Base-by-base conservation (phyloP, 2,888 invertebrate genomes). In the Lepidocyrtoides sp. region DNA sequence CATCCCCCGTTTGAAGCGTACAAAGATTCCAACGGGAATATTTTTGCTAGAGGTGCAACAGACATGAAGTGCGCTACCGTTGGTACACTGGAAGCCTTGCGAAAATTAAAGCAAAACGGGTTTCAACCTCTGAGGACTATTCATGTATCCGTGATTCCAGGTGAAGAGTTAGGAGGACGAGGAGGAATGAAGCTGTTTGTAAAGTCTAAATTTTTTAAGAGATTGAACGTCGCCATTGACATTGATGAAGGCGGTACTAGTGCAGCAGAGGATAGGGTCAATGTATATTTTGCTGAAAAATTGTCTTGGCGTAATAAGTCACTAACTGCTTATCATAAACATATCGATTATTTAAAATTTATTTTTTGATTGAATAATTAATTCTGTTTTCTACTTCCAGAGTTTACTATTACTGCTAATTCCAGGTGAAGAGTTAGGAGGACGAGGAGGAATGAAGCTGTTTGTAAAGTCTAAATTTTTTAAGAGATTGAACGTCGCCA, bases 1-100 rank as follows among this genome's bases (percentile, higher is more conserved):
- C 96, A 98, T 95, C 97, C 97, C 26, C 99, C 99, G 5, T 99
- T 99, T 95, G 97, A 96, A 93, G 99, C 97, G 0, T 96, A 97
- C 91, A 97, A 98, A 94, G 98, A 98, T 94, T 96, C 97, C 0
- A 96, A 97, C 89, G 99, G 98, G 0, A 97, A 98, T 94, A 98
- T 98, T 93, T 98, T 96, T 95, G 98, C 97, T 0, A 96, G 98
- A 75, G 98, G 98, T n/a, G 96, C 98, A 0, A 12, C 8, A 95
- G 98, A 98, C 94, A 98, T 98, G 98, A 98, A 97, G 95, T 97
- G 97, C 95, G 97, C 97, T 75, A 97, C 97, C 12, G 97, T 97
- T 69, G 97, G 97, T 95, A 97, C 96, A 94, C 95, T 97, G 23
- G 97, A 97, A 95, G 97, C 97, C 0, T 95, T 97, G 44, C 95